Conservation (phyloP, 2,113 vertebrate species). For the Circaetus gallicus region DNA sequence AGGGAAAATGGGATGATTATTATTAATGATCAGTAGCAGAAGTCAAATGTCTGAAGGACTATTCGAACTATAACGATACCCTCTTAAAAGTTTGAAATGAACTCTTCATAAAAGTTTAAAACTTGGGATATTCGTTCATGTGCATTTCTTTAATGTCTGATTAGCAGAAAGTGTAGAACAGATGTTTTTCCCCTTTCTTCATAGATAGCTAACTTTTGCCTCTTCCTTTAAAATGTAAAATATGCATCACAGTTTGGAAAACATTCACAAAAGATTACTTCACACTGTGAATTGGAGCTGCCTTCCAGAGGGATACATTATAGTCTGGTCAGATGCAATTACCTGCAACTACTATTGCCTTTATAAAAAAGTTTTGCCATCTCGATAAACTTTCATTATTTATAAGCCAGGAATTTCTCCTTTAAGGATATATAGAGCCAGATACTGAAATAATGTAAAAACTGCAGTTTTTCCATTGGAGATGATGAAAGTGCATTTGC, state of each 20-base stretch:
- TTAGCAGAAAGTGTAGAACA: slow-evolving; percentile 27
- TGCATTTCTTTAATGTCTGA: slow-evolving; percentile 8
- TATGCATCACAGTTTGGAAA: slow-evolving; percentile 45
- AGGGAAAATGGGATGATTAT: slow-evolving; percentile 22
- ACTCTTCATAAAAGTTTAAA: neutral
- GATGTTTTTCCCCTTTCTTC: slow-evolving; percentile 16
- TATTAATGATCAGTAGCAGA: slow-evolving; percentile 61
- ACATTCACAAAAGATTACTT: slow-evolving; percentile 42
- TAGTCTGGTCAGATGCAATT: neutral
- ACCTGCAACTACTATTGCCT: neutral
- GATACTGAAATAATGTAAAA: neutral
- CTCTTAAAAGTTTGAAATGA: slow-evolving; percentile 48
- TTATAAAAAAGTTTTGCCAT: neutral
- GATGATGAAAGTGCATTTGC: neutral
- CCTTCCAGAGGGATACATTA: slow-evolving; percentile 17
- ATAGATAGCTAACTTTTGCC: slow-evolving; percentile 26
- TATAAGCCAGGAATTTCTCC: neutral
- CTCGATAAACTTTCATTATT: neutral
- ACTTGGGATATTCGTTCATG: neutral
- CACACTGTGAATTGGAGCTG: neutral
- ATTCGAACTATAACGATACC: neutral
- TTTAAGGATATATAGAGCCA: neutral
- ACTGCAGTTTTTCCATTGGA: neutral
- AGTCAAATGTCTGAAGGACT: slow-evolving; percentile 53
- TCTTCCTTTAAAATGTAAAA: slow-evolving; percentile 46